phyloP scores from a whole-genome alignment of 1,140 invertebrate genomes.

The Bombus haemorrhoidalis region DNA sequence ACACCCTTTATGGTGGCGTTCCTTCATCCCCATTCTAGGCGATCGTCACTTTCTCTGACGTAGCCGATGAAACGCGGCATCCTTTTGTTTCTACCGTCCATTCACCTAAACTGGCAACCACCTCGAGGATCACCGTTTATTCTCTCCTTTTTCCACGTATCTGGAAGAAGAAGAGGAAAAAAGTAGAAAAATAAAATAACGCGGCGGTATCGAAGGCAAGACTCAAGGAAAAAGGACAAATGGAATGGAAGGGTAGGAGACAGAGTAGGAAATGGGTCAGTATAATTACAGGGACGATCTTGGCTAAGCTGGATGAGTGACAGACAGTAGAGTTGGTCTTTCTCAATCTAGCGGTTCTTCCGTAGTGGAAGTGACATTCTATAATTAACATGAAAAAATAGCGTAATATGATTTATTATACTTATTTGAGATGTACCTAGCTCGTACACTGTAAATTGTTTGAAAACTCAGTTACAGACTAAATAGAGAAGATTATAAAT shows the following conservation, averaged over 20 bases:
- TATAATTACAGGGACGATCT: slow-evolving; percentile 69
- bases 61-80: slow-evolving; percentile 55
- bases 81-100: slow-evolving; percentile 72
- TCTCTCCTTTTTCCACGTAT: slow-evolving; percentile 24
- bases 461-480: too few species aligned
- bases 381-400: slow-evolving; percentile 28
- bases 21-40: slow-evolving; percentile 60
- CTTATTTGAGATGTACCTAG: too few species aligned
- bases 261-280: slow-evolving; percentile 55
- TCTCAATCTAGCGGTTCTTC: slow-evolving; percentile 50
- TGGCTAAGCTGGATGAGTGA: slow-evolving; percentile 53
- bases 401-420: too few species aligned
- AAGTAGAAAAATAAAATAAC: background rate
- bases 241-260: slow-evolving; percentile 41
- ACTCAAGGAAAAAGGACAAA: background rate
- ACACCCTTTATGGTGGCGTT: slow-evolving; percentile 73
- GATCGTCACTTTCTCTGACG: slow-evolving; percentile 70
- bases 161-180: too few species aligned
- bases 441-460: too few species aligned
- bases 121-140: slow-evolving; percentile 60
- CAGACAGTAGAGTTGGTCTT: slow-evolving; percentile 61
- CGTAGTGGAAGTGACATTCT: slow-evolving; percentile 41
- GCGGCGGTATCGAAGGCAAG: background rate
- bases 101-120: slow-evolving; percentile 62
- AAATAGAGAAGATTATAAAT: too few species aligned